Evolutionary conservation across 2,113 vertebrate genomes (phyloP).

Genomic region (Otolemur garnettii): DNA sequence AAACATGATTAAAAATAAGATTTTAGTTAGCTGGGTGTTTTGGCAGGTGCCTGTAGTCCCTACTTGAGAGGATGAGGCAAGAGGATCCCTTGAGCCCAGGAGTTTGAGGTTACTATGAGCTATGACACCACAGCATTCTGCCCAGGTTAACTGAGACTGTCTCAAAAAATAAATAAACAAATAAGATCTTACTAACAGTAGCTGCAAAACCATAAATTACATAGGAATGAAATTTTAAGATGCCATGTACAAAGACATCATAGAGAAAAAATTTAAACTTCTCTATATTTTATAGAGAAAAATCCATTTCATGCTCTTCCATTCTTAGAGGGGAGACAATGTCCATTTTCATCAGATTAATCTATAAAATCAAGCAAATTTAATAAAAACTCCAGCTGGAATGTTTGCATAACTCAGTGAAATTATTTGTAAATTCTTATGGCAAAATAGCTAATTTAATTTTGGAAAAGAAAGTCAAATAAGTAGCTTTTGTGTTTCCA

Average conservation of each 20-base stretch:
- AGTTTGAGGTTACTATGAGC: too few species aligned
- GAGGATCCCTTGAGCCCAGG: too few species aligned
- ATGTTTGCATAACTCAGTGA: neutral
- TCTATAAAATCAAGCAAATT: neutral
- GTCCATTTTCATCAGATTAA: neutral
- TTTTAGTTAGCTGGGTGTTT: neutral
- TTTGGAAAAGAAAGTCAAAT: neutral
- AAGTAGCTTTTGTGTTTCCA: neutral
- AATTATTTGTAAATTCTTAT: neutral
- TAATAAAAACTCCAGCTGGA: neutral
- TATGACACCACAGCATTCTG: too few species aligned
- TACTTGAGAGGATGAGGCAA: too few species aligned
- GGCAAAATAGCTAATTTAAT: neutral
- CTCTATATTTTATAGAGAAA: neutral
- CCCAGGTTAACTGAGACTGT: too few species aligned
- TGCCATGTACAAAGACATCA: neutral
- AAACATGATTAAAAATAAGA: constrained; percentile 18
- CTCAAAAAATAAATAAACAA: neutral
- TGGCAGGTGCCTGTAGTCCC: too few species aligned
- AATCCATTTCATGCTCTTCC: neutral
- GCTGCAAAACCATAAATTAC: neutral
- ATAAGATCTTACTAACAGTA: neutral
- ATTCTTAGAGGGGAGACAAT: neutral
- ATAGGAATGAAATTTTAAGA: neutral
- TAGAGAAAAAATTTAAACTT: neutral